These are phyloP conservation scores for Eremophila alpestris DNA, from an alignment of 2,797 vertebrate species.

Conservation along the genomic window DNA sequence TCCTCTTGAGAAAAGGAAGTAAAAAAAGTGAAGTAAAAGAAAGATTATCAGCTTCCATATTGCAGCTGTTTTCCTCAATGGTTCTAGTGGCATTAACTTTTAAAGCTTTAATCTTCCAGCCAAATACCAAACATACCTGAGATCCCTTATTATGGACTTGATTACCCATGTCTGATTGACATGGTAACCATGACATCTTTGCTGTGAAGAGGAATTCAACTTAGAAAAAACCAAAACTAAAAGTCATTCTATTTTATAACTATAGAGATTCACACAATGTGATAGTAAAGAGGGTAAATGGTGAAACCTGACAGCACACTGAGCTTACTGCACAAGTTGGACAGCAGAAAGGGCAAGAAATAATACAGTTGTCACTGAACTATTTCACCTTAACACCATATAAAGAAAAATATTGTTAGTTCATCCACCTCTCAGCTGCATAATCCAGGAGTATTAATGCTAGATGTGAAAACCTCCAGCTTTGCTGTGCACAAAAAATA, in stretches of 20 bases:
- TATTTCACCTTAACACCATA: constrained; percentile 41
- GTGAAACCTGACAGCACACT: constrained; percentile 66
- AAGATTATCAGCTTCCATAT: background rate
- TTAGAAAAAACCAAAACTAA: background rate
- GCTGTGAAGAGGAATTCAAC: constrained; percentile 12
- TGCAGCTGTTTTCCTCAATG: constrained; percentile 5
- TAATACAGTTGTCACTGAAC: constrained; percentile 67
- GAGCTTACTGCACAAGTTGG: constrained; percentile 61
- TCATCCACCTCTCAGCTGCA: constrained; percentile 19
- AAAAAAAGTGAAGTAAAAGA: background rate
- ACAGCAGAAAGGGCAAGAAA: constrained; percentile 73
- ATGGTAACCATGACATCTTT: constrained; percentile 2
- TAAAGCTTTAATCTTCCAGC: constrained; percentile 53
- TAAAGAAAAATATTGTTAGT: constrained; percentile 62
- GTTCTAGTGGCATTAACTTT: constrained; percentile 18
- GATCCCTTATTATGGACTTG: background rate
- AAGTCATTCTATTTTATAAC: constrained; percentile 50
- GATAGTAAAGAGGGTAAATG: constrained; percentile 56
- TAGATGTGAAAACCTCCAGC: constrained; percentile 45
- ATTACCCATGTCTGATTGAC: constrained; percentile 38
- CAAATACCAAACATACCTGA: constrained; percentile 62
- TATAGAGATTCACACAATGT: constrained; percentile 12
- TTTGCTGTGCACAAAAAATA: constrained; percentile 25
- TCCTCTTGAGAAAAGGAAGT: background rate
- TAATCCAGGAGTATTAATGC: constrained; percentile 62